These are phyloP conservation scores for Luehdorfia chinensis DNA, from an alignment of 1,140 invertebrate species.

Conservation along the genomic window DNA sequence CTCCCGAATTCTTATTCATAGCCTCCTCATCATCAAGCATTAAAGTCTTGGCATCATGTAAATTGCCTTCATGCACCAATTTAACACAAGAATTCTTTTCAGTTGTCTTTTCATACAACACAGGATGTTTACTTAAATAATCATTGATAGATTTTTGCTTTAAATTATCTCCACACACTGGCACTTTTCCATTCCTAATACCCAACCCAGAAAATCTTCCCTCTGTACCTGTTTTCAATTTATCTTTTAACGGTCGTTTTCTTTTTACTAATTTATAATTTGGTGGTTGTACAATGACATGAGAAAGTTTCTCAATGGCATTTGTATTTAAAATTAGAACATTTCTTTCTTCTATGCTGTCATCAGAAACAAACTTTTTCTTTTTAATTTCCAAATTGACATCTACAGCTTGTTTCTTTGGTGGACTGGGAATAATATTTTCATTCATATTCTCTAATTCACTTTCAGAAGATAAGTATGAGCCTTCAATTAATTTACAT, in stretches of 20 bases:
- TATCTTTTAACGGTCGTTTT: slow-evolving; percentile 41
- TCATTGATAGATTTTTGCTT: slow-evolving; percentile 46
- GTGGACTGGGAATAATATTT: slow-evolving; percentile 18
- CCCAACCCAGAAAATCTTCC: slow-evolving; percentile 13
- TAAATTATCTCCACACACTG: slow-evolving; percentile 25
- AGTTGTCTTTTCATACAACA: slow-evolving; percentile 24
- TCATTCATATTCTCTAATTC: slow-evolving; percentile 28
- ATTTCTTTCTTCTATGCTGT: slow-evolving; percentile 41
- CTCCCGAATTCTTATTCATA: slow-evolving; percentile 54
- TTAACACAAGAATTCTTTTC: slow-evolving; percentile 19
- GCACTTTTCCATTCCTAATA: slow-evolving; percentile 25
- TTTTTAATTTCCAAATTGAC: slow-evolving; percentile 67
- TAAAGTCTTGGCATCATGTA: slow-evolving; percentile 22
- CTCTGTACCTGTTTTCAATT: slow-evolving; percentile 29
- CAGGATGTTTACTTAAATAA: slow-evolving; percentile 40
- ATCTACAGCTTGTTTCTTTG: slow-evolving; percentile 39
- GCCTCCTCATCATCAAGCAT: slow-evolving; percentile 33
- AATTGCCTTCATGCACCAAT: slow-evolving; percentile 17
- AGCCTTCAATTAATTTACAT: slow-evolving; percentile 42
- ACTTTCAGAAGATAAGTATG: slow-evolving; percentile 27
- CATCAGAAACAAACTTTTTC: slow-evolving; percentile 39
- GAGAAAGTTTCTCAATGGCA: slow-evolving; percentile 56
- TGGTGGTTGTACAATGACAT: slow-evolving; percentile 67
- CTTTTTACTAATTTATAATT: slow-evolving; percentile 66
- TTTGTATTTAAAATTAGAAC: slow-evolving; percentile 71